Evolutionary conservation across 2,888 invertebrate genomes (phyloP), one percentile per base, ranked within the genome.

Genomic region (Eupithecia dodoneata): DNA sequence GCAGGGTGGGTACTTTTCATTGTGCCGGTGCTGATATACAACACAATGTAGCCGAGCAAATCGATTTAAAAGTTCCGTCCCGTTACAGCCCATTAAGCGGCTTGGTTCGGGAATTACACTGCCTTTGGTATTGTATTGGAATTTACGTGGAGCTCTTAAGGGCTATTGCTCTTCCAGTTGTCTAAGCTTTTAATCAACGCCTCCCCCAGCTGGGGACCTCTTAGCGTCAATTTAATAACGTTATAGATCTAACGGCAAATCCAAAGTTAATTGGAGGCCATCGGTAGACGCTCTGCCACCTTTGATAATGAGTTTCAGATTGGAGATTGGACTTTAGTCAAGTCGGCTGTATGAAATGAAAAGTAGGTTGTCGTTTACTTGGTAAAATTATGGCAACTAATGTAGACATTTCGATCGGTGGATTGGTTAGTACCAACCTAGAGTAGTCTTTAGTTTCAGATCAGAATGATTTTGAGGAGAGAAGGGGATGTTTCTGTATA

Each of bases 211-310:
- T 84, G 82, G 87, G 85, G 86, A 87, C 84, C 86, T 87, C 84
- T 86, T 87, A 87, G 85, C 88, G 87, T 88, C 89, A 88, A 88
- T 90, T 91, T 90, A 91, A 91, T 90, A 89, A 87, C 85, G 83
- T 86, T 86, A 83, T 73, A 86, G 87, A 88, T 86, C 85, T 84
- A 83, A 84, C 86, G 84, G 83, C 80, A 83, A 87, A 88, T 89
- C 86, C 84, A 83, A 86, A 86, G 84, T 82, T 83, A 76, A 83
- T 80, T 79, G 78, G 71, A 75, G 73, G 65, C 66, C 71, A 73
- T 78, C 71, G 75, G 75, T 75, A 71, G 70, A 47, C 49, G 73
- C 76, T 69, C 72, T 74, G 74, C 79, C 80, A 81, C 74, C 80
- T 76, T 71, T 44, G 73, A 52, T 79, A 81, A 78, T 80, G 65